A percentile compares a stretch with the other conserved stretches of the same genome.
Evolutionary conservation across 2,113 vertebrate genomes (phyloP).

Genomic region (Heptranchias perlo): DNA sequence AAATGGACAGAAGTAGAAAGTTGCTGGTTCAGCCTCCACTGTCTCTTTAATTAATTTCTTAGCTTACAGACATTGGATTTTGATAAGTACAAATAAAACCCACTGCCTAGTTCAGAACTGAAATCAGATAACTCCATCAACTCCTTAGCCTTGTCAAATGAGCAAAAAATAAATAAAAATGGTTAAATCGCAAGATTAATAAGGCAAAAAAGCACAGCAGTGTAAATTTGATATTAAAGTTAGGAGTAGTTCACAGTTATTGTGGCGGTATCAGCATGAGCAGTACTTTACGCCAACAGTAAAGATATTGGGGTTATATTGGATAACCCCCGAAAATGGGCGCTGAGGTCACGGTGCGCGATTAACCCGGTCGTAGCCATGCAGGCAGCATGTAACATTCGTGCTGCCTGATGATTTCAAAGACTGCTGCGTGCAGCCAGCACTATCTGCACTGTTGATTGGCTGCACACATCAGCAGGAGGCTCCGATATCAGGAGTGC

Average conservation of each 20-base stretch:
- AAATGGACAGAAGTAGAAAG: background rate
- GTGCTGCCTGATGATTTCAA: too few species aligned
- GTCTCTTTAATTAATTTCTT: background rate
- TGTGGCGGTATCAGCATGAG: background rate
- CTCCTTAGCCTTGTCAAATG: background rate
- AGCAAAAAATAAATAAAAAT: background rate
- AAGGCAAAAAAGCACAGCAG: background rate
- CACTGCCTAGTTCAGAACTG: background rate
- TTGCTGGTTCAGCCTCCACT: background rate
- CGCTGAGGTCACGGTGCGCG: too few species aligned
- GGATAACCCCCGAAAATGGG: too few species aligned
- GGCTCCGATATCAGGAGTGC: too few species aligned
- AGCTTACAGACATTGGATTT: background rate
- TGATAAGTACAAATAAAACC: background rate
- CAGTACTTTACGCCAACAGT: background rate
- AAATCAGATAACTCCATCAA: background rate
- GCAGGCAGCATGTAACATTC: too few species aligned
- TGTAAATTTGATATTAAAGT: background rate
- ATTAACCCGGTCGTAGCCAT: too few species aligned
- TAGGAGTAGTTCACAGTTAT: background rate
- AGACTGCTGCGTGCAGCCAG: too few species aligned
- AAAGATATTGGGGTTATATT: too few species aligned
- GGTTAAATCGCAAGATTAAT: background rate
- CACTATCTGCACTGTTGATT: too few species aligned
- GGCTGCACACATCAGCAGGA: too few species aligned